phyloP scores from a whole-genome alignment of 92 coral and sea anemone species.

The Paragorgia papillata region DNA sequence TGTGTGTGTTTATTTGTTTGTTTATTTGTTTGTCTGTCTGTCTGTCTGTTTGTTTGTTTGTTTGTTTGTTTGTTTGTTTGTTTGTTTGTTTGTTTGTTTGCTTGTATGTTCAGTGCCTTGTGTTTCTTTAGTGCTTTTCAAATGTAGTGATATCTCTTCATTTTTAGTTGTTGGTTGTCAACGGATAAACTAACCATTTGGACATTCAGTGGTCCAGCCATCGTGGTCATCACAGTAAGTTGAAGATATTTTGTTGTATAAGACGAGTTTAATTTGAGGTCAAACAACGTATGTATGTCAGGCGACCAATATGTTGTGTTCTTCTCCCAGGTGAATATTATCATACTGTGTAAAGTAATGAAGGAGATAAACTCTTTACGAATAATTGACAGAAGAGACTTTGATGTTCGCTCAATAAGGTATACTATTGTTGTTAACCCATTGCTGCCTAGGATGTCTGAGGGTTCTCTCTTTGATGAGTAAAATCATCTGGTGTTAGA shows the following conservation, averaged over 20 bases:
- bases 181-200: slow-evolving; percentile 26
- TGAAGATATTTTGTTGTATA: no score
- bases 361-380: slow-evolving; percentile 18
- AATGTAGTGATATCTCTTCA: background rate
- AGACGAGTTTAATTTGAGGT: no score
- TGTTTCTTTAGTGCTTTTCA: background rate
- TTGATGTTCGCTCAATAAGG: slow-evolving; percentile 21
- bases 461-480: no score
- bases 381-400: background rate
- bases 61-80: background rate
- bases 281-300: no score
- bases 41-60: no score
- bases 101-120: background rate
- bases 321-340: slow-evolving; percentile 11
- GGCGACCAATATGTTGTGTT: no score
- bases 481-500: no score
- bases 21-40: no score
- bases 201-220: slow-evolving; percentile 35
- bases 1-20: no score
- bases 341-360: slow-evolving; percentile 34
- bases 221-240: slow-evolving; percentile 34
- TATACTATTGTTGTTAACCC: background rate
- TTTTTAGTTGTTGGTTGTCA: slow-evolving; percentile 31
- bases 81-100: background rate
- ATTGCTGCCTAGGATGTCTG: no score